Evolutionary conservation across 2,113 vertebrate genomes (phyloP).

Genomic region (Jacana jacana): DNA sequence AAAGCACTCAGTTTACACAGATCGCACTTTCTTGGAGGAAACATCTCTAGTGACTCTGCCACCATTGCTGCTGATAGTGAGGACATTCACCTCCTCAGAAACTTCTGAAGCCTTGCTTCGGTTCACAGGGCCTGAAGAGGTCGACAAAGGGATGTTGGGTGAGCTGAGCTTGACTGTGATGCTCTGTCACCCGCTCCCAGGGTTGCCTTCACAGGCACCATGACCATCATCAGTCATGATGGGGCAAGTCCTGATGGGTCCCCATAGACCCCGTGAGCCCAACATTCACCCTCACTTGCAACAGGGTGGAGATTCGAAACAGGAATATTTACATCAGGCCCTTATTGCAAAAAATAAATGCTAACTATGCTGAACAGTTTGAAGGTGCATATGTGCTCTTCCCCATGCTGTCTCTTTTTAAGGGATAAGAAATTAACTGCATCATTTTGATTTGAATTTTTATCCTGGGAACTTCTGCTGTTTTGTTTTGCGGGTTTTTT

Average conservation of each 20-base stretch:
- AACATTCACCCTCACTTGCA: background rate
- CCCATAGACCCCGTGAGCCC: rapidly evolving
- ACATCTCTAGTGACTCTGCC: background rate
- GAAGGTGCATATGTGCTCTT: rapidly evolving
- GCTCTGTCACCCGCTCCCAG: background rate
- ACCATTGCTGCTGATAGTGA: background rate
- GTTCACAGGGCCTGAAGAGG: background rate
- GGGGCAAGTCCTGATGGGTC: background rate
- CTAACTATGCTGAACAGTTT: background rate
- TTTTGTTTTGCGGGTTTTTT: background rate
- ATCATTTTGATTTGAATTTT: background rate
- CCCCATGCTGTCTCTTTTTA: background rate
- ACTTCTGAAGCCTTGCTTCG: background rate
- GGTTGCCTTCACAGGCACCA: background rate
- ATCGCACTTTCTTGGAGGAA: background rate
- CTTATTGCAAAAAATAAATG: background rate
- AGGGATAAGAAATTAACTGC: background rate
- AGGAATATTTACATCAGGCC: background rate
- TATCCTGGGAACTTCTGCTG: background rate
- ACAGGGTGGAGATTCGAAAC: background rate
- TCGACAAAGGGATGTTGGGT: background rate
- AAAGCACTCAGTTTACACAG: background rate
- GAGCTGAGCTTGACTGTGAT: background rate
- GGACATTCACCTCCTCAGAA: background rate
- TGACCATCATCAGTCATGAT: rapidly evolving